Evolutionary conservation across 1,140 invertebrate genomes (phyloP), one percentile per base, ranked within the genome.

Genomic region (Augochlora pura): DNA sequence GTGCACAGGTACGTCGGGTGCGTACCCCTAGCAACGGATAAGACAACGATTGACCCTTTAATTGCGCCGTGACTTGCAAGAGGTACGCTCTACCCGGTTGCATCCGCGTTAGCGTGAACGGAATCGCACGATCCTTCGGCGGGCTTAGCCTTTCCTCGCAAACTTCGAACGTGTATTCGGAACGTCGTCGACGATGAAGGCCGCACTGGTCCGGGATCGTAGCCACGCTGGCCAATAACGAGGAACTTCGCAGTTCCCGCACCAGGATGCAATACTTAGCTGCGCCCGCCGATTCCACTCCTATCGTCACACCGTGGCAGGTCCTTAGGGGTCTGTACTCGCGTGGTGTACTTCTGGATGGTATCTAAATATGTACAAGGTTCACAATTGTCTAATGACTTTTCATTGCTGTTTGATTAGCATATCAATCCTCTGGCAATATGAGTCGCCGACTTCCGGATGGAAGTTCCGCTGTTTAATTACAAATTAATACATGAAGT

Each of bases 201-300:
- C 87, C 89, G 54, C 91, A 92, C 27, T 91, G 88, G 66, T 92
- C 89, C 0, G 87, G 86, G 27, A 90, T 87, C 16, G 84, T 88
- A 21, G 86, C 73, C 32, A 89, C 70, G 6, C 87, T 85, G 9
- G 86, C 70, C 38, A 90, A 52, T 23, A 71, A 81, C 3, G 83
- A 73, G 4, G 87, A 57, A 16, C 84, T 87, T 6, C 86, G 83
- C 46, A 91, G 77, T 72, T 92, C 89, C 18, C 87, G 89, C 8
- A 90, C 91, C 12, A 90, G 69, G 63, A 91, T 82, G 79, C 91
- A 92, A 59, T 92, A 92, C 60, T 91, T 91, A 0, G 89, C 89
- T 16, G 87, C 86, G 16, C 91, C 88, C 6, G 86, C 88, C 16
- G 92, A 83, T 46, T 92, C 91, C 10, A 92, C 85, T 0, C 88